Percentiles rank a stretch among this genome's conserved stretches.
Conservation (phyloP, 2,888 invertebrate species). For the Hetaerina titia region DNA sequence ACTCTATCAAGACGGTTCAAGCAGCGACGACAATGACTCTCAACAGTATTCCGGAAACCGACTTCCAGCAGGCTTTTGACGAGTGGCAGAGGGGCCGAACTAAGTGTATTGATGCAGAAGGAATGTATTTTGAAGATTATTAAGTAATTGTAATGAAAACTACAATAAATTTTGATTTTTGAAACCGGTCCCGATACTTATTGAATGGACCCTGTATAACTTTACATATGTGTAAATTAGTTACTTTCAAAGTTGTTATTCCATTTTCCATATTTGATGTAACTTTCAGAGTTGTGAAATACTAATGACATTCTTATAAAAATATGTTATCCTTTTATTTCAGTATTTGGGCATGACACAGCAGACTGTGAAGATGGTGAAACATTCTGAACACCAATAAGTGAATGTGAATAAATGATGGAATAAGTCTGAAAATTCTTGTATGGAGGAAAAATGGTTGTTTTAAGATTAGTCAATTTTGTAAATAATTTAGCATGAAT, state of each 20-base stretch:
- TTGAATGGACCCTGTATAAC: too few species aligned
- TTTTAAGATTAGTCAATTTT: constrained; percentile 58
- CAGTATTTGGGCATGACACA: constrained; percentile 94
- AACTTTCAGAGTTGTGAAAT: neutral
- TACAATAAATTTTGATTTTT: too few species aligned
- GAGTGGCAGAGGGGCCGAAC: too few species aligned
- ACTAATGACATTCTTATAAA: constrained; percentile 47
- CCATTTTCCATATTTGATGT: neutral
- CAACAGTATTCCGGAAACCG: too few species aligned
- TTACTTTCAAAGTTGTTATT: neutral
- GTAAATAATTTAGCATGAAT: constrained; percentile 60
- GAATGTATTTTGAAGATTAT: too few species aligned
- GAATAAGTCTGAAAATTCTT: constrained; percentile 50
- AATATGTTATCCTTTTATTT: constrained; percentile 76
- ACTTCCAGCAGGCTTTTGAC: too few species aligned
- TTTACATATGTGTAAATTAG: neutral
- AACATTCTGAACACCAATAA: constrained; percentile 82
- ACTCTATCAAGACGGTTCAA: too few species aligned
- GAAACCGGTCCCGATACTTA: too few species aligned
- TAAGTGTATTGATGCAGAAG: too few species aligned
- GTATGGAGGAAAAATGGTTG: constrained; percentile 54
- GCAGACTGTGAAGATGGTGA: constrained; percentile 92
- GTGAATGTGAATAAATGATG: neutral
- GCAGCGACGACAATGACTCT: too few species aligned
- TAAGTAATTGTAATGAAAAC: too few species aligned